Evolutionary conservation across 2,888 invertebrate genomes (phyloP), one percentile per base, ranked within the genome.

Genomic region (Parasteatoda lunata): DNA sequence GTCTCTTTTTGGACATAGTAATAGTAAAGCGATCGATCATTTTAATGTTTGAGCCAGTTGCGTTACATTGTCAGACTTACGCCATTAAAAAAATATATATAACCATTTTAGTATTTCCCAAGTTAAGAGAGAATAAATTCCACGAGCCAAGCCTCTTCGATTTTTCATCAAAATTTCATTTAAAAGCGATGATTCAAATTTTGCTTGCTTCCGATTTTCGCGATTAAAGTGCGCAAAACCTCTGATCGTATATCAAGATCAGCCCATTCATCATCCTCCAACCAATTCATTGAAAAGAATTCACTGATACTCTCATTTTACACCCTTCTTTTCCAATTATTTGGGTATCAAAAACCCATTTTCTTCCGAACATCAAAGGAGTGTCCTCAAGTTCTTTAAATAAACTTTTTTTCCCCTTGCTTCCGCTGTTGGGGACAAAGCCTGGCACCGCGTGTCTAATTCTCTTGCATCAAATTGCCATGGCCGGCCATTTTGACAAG

Each of bases 401-500:
- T n/a, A 13, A 59, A 59, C 4, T 59, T 13, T 59, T 9, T 8
- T n/a, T 59, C 8, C 13, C 59, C 49, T 48, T n/a, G 8, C 11
- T 48, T 30, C 70, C 70, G 48, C 76, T 5, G 8, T 8, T 49
- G 76, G 76, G 65, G 5, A 47, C 64, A n/a, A 47, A 47, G 51
- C n/a, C n/a, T 30, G 66, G 59, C 70, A 64, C 59, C 11, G 47
- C 11, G 13, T 68, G 45, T 66, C 59, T 82, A 82, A 82, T 76
- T 82, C 82, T 68, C 15, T 30, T 75, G 76, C 76, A 76, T 82
- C 82, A 82, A 82, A 82, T 82, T 76, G 82, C 76, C 69, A 68
- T 75, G 66, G 69, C 75, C 73, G 75, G 9, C 75, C 69, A 45
- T 69, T 76, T 69, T 82, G 82, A 82, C 82, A 82, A 59, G 82